Percentiles rank a stretch among this genome's conserved stretches.
Evolutionary conservation across 1,140 invertebrate genomes (phyloP).

Genomic region (Rhizoglyphus robini): DNA sequence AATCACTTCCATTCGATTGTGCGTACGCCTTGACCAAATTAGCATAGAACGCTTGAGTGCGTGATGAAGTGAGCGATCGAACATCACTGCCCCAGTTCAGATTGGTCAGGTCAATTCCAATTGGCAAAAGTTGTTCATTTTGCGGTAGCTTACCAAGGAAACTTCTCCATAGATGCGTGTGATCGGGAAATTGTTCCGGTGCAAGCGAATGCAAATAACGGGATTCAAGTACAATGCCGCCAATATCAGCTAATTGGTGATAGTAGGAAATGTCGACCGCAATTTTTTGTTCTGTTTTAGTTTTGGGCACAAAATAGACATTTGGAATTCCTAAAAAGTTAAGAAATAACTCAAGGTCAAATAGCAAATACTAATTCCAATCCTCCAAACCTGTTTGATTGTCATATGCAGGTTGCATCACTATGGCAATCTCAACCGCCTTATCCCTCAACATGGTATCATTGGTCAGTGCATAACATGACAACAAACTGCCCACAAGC

Average conservation of each 20-base stretch:
- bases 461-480: background rate
- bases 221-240: background rate
- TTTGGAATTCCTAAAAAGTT: too few relatives aligned
- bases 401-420: background rate
- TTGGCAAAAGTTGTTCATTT: too few relatives aligned
- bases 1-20: too few relatives aligned
- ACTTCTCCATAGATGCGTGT: background rate
- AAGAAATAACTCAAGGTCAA: too few relatives aligned
- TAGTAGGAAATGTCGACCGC: background rate
- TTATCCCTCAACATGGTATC: background rate
- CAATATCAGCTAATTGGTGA: background rate
- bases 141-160: background rate
- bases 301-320: too few relatives aligned
- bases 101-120: too few relatives aligned
- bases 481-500: background rate
- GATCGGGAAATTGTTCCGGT: background rate
- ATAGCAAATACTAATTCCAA: too few relatives aligned
- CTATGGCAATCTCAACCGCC: background rate
- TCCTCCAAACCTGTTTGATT: background rate
- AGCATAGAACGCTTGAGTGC: too few relatives aligned
- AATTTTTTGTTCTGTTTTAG: too few relatives aligned
- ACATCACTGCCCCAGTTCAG: too few relatives aligned
- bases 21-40: too few relatives aligned
- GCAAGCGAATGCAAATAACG: background rate
- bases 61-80: too few relatives aligned